phyloP scores from a whole-genome alignment of 2,113 vertebrate species.

The Lethenteron reissneri region DNA sequence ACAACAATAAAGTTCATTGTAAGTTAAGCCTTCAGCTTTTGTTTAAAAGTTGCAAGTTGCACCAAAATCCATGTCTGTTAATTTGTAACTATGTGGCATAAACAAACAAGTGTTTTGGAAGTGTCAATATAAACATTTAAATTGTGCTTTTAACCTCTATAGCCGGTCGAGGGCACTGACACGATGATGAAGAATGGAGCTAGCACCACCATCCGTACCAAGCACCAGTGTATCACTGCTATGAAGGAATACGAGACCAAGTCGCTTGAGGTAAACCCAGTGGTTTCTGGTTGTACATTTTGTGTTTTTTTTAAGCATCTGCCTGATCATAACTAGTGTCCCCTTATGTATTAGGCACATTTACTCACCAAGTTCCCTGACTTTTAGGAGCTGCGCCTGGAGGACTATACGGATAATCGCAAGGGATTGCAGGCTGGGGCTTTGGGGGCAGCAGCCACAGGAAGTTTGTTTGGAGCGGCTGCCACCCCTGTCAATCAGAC shows the following conservation, averaged over 20 bases:
- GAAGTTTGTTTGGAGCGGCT: slow-evolving; percentile 42
- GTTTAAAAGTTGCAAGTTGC: neutral
- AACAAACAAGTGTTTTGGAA: rapidly evolving
- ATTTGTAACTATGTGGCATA: neutral
- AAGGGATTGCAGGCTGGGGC: slow-evolving; percentile 66
- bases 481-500: slow-evolving; percentile 43
- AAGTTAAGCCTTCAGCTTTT: slow-evolving; percentile 14
- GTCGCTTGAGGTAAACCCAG: slow-evolving; percentile 38
- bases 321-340: neutral
- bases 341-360: neutral
- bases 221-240: slow-evolving; percentile 92
- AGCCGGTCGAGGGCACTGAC: slow-evolving; percentile 72
- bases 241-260: slow-evolving; percentile 98
- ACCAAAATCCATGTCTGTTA: neutral
- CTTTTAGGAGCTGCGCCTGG: slow-evolving; percentile 47
- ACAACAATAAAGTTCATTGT: slow-evolving; percentile 88
- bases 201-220: slow-evolving; percentile 88
- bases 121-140: rapidly evolving
- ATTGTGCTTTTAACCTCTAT: neutral
- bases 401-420: slow-evolving; percentile 77
- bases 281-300: neutral
- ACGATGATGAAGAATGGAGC: slow-evolving; percentile 87
- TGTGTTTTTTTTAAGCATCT: neutral
- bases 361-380: slow-evolving; percentile 6
- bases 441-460: slow-evolving; percentile 30